A percentile compares a stretch with the other conserved stretches of the same genome.
Conservation (phyloP, 1,140 invertebrate genomes). For the Aporrectodea caliginosa region DNA sequence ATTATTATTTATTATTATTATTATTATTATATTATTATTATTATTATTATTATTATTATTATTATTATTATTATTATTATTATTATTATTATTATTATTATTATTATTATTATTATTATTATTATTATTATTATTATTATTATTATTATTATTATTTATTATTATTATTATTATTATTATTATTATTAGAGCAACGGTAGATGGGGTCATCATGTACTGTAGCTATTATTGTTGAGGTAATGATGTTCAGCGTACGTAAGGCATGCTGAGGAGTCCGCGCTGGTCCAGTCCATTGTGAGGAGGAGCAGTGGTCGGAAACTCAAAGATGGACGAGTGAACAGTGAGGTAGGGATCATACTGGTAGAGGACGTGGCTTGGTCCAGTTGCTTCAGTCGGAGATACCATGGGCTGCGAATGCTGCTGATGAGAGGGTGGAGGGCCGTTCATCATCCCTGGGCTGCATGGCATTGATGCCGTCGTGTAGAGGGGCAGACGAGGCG, state of each 20-base stretch:
- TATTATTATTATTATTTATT: constrained; percentile 4
- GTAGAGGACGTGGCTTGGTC: neutral
- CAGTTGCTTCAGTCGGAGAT: neutral
- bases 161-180: constrained; percentile 4
- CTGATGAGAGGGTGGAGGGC: too few relatives aligned
- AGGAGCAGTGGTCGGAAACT: neutral
- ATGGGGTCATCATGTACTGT: neutral
- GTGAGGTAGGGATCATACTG: neutral
- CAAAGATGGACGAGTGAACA: neutral
- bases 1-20: neutral
- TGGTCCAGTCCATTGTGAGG: neutral
- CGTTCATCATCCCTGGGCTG: neutral
- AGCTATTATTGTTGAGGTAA: neutral
- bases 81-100: neutral
- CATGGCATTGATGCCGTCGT: neutral
- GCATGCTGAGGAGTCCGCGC: neutral
- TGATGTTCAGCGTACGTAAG: neutral
- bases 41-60: neutral
- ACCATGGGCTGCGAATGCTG: neutral
- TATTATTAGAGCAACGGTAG: neutral
- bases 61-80: neutral
- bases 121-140: constrained; percentile 4
- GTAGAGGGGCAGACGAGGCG: neutral
- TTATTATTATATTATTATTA: constrained; percentile 4
- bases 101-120: constrained; percentile 4